These are phyloP conservation scores for Hydropsyche tenuis DNA, from an alignment of 1,140 invertebrate genomes.

Conservation along the genomic window DNA sequence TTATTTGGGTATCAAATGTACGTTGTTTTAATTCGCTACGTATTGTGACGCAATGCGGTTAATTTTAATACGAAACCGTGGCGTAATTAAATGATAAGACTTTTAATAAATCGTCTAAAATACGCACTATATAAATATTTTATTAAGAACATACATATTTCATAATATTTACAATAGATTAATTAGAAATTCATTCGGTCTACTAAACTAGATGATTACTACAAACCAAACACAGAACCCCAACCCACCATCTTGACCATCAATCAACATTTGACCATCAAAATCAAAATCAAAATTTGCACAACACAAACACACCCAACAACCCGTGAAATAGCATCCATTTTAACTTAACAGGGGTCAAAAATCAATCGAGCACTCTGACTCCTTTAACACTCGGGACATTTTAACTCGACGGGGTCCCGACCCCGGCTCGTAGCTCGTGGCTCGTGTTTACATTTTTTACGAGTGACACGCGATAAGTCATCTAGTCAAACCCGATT, in stretches of 20 bases:
- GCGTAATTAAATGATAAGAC: too few relatives aligned
- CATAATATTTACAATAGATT: too few relatives aligned
- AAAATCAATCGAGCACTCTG: background rate
- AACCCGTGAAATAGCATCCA: background rate
- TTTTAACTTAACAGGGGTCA: background rate
- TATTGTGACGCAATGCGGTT: too few relatives aligned
- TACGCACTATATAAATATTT: too few relatives aligned
- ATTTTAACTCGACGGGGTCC: constrained; percentile 14
- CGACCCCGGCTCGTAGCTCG: constrained; percentile 28
- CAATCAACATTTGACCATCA: background rate
- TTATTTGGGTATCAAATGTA: too few relatives aligned
- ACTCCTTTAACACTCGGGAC: background rate
- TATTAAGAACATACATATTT: too few relatives aligned
- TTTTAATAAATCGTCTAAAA: too few relatives aligned
- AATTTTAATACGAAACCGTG: too few relatives aligned
- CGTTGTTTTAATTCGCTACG: too few relatives aligned
- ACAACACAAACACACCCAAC: background rate
- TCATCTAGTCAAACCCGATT: constrained; percentile 40
- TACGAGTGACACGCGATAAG: constrained; percentile 31
- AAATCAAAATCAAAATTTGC: background rate
- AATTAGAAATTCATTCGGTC: too few relatives aligned
- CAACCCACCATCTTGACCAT: background rate
- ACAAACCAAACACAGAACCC: too few relatives aligned
- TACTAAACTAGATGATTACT: too few relatives aligned
- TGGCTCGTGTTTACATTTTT: constrained; percentile 40